Evolutionary conservation across 2,888 invertebrate species (phyloP), one percentile per base, ranked within the genome.

Genomic region (Hyposoter dolosus): DNA sequence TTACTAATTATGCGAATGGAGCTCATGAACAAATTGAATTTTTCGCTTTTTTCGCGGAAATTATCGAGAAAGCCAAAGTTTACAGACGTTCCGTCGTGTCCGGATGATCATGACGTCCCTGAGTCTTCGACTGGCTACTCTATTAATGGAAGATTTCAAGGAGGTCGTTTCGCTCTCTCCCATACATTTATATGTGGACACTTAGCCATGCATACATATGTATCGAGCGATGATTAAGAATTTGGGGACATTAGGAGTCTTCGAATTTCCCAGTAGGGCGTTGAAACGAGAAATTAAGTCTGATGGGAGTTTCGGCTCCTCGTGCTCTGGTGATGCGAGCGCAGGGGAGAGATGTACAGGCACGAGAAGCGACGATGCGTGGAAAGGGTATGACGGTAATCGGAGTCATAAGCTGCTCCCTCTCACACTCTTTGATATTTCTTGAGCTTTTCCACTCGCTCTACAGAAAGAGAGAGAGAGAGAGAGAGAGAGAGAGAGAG

Each of bases 271-370:
- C 82, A 85, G 82, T 72, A 69, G 79, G 82, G 79, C 85, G 85
- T 79, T 72, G 74, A 83, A 85, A 85, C 79, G 83, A 79, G 82
- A 83, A 85, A 85, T 85, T 85, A 85, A 85, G 82, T 79, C 85
- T 79, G 85, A 85, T 85, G 79, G 85, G 75, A 83, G 79, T 85
- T 84, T 72, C 76, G 71, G 71, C 76, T 71, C 32, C 76, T 85
- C 66, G 81, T 43, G n/a, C n/a, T n/a, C n/a, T n/a, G 75, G 76
- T 56, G 74, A 78, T 78, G 66, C 68, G 78, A 43, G 35, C 75
- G 60, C 40, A 47, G 71, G 50, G 47, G 23, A 47, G 71, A 35
- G 60, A 28, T 71, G 63, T 17, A 45, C 45, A 66, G 77, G 50
- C 47, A 35, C 53, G 45, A 32, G 69, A 15, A 35, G 81, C 56